A percentile compares a stretch with the other conserved stretches of the same genome.
phyloP scores from a whole-genome alignment of 2,888 invertebrate genomes.

The Morpho achilles region DNA sequence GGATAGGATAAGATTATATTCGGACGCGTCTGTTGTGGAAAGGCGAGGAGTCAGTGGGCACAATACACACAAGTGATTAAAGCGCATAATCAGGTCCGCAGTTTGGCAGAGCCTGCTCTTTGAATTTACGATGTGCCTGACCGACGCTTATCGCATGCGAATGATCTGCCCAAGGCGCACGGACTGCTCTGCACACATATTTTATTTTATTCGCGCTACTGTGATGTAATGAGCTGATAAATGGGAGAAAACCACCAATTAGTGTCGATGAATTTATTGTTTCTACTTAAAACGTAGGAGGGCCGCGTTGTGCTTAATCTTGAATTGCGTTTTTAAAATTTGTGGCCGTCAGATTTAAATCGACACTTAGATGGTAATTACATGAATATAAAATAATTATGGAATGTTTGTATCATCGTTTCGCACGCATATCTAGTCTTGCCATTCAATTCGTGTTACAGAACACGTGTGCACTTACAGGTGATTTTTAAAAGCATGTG shows the following conservation, averaged over 20 bases:
- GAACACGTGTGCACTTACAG: no score
- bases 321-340: conserved; percentile 67
- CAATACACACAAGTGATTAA: conserved; percentile 63
- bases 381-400: conserved; percentile 46
- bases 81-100: conserved; percentile 74
- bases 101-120: conserved; percentile 74
- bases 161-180: conserved; percentile 77
- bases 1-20: conserved; percentile 2
- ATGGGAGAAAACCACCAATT: conserved; percentile 80
- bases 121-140: conserved; percentile 79
- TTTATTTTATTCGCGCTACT: conserved; percentile 80
- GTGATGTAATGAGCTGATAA: conserved; percentile 80
- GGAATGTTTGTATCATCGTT: not conserved
- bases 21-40: conserved; percentile 1
- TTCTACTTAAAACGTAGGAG: conserved; percentile 79
- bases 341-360: conserved; percentile 55
- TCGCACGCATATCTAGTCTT: no score
- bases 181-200: conserved; percentile 71
- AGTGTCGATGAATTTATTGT: conserved; percentile 80
- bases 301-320: conserved; percentile 70
- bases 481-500: no score
- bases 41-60: conserved; percentile 9
- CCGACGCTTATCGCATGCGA: conserved; percentile 78
- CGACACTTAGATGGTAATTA: conserved; percentile 57
- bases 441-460: no score